Evolutionary conservation across 2,888 invertebrate species (phyloP).

Genomic region (Pardosa pseudoannulata): DNA sequence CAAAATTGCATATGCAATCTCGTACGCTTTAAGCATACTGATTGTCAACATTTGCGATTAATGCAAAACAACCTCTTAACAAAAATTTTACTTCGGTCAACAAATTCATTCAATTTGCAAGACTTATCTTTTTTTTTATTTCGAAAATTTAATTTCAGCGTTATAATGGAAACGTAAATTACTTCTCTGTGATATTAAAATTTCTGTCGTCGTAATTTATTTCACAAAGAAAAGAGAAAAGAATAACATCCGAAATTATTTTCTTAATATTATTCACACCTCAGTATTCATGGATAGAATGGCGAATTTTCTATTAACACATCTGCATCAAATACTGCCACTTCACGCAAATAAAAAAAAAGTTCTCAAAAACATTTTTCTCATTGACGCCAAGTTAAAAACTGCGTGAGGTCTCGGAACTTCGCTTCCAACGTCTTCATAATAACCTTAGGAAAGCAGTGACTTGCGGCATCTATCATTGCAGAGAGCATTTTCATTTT

Average conservation of each 20-base stretch:
- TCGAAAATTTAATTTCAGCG: too few relatives aligned
- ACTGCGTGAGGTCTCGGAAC: slow-evolving; percentile 16
- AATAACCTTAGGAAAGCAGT: neutral
- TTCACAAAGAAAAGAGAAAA: neutral
- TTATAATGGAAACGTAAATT: too few relatives aligned
- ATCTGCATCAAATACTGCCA: neutral
- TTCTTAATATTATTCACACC: neutral
- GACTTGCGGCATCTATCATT: slow-evolving; percentile 3
- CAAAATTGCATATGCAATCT: too few relatives aligned
- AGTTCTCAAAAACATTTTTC: neutral
- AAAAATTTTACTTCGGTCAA: too few relatives aligned
- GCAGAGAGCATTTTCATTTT: slow-evolving; percentile 20
- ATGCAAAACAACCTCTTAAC: too few relatives aligned
- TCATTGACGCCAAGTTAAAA: slow-evolving; percentile 3
- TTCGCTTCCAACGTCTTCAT: slow-evolving; percentile 16
- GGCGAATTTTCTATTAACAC: slow-evolving; percentile 1
- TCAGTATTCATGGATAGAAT: neutral
- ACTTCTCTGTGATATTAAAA: too few relatives aligned
- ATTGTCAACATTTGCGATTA: too few relatives aligned
- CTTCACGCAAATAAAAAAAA: neutral
- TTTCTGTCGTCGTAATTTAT: neutral
- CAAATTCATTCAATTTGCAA: too few relatives aligned
- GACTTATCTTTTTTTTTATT: too few relatives aligned
- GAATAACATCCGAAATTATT: too few relatives aligned
- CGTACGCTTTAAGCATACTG: too few relatives aligned